Conservation (phyloP, 2,888 invertebrate genomes). For the Stomorhina lunata region DNA sequence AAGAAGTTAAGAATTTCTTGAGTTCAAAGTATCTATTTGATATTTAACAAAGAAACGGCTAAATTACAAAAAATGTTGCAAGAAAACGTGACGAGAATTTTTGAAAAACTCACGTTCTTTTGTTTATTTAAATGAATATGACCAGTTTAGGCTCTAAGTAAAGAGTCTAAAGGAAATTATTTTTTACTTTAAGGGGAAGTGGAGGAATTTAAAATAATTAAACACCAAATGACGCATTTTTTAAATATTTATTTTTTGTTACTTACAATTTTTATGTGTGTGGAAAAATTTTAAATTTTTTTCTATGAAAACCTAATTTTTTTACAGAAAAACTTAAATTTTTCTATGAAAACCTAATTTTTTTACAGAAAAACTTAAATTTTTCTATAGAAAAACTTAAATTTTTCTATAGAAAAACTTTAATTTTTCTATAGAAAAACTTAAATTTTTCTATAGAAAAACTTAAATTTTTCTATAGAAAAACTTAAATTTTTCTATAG, state of each 20-base stretch:
- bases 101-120: conserved; percentile 41
- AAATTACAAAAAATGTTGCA: conserved; percentile 9
- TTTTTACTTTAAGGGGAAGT: background rate
- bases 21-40: background rate
- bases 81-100: conserved; percentile 57
- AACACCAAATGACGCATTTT: background rate
- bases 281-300: background rate
- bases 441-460: too few relatives aligned
- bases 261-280: background rate
- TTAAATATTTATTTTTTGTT: background rate
- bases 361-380: too few relatives aligned
- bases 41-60: conserved; percentile 1
- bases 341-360: too few relatives aligned
- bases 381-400: too few relatives aligned
- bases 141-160: too few relatives aligned
- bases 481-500: too few relatives aligned
- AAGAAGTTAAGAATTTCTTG: background rate
- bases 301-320: too few relatives aligned
- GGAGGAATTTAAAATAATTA: background rate
- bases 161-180: background rate
- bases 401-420: too few relatives aligned
- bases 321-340: too few relatives aligned
- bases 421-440: too few relatives aligned
- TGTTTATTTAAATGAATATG: too few relatives aligned
- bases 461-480: too few relatives aligned